phyloP scores from a whole-genome alignment of 2,888 invertebrate species.

The Harpalus rufipes region DNA sequence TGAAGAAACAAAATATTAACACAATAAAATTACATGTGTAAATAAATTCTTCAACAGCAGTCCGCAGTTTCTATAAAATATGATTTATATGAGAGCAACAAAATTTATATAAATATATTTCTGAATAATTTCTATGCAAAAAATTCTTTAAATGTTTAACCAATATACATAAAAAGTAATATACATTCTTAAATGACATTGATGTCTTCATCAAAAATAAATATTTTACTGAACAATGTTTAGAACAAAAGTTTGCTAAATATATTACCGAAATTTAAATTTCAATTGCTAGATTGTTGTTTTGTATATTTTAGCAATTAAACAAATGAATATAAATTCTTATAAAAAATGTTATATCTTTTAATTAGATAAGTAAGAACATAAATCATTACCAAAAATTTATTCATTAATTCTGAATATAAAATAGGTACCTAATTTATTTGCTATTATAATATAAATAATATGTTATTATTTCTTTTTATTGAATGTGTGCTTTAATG shows the following conservation, averaged over 20 bases:
- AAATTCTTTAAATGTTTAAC: no score
- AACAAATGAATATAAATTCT: conserved; percentile 13
- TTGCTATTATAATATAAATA: conserved; percentile 35
- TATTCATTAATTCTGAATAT: neutral
- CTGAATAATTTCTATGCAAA: no score
- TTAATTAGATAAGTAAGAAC: conserved; percentile 46
- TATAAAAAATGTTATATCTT: conserved; percentile 11
- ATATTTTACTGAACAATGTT: neutral
- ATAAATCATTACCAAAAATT: conserved; percentile 30
- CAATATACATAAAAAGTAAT: no score
- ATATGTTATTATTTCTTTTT: conserved; percentile 24
- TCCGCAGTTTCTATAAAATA: no score
- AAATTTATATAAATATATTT: no score
- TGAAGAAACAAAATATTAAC: no score
- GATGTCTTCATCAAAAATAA: no score
- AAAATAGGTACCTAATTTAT: conserved; percentile 5
- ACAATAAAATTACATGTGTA: no score
- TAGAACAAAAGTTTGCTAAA: neutral
- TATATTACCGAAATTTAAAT: conserved; percentile 6
- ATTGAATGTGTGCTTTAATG: conserved; percentile 10
- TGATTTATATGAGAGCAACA: no score
- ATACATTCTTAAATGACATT: no score
- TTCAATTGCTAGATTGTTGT: conserved; percentile 15
- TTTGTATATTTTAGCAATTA: conserved; percentile 54
- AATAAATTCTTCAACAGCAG: no score